Evolutionary conservation across 2,797 vertebrate species (phyloP).

Genomic region (Sebastes baramenuke): DNA sequence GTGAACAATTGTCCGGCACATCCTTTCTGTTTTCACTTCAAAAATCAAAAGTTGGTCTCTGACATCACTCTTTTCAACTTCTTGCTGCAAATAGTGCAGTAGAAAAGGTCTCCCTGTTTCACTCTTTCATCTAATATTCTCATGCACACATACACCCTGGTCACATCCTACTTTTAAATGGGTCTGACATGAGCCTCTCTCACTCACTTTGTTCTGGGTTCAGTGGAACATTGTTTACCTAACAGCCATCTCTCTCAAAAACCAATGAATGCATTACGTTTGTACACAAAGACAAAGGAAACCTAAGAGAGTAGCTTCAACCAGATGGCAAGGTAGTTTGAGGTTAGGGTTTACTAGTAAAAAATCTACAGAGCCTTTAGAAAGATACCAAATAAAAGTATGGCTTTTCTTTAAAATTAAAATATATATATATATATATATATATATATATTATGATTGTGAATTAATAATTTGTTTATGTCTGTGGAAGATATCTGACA

Average conservation of each 20-base stretch:
- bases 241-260: conserved; percentile 36
- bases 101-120: not conserved
- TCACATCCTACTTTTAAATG: conserved; percentile 59
- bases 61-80: not conserved
- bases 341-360: not conserved
- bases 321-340: not conserved
- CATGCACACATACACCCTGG: not conserved
- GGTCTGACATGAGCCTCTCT: conserved; percentile 30
- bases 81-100: not conserved
- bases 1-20: conserved; percentile 55
- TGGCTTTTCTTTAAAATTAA: too few species aligned
- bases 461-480: too few species aligned
- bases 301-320: not conserved
- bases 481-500: too few species aligned
- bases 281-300: conserved; percentile 42
- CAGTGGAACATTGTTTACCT: conserved; percentile 37
- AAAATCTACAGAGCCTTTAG: too few species aligned
- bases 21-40: conserved; percentile 39
- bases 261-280: conserved; percentile 24
- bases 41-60: not conserved
- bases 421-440: too few species aligned
- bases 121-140: not conserved
- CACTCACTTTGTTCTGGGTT: conserved; percentile 16
- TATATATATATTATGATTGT: too few species aligned
- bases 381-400: too few species aligned